A percentile compares a stretch with the other conserved stretches of the same genome.
Conservation (phyloP, 1,140 invertebrate species). For the Mizuhopecten yessoensis region DNA sequence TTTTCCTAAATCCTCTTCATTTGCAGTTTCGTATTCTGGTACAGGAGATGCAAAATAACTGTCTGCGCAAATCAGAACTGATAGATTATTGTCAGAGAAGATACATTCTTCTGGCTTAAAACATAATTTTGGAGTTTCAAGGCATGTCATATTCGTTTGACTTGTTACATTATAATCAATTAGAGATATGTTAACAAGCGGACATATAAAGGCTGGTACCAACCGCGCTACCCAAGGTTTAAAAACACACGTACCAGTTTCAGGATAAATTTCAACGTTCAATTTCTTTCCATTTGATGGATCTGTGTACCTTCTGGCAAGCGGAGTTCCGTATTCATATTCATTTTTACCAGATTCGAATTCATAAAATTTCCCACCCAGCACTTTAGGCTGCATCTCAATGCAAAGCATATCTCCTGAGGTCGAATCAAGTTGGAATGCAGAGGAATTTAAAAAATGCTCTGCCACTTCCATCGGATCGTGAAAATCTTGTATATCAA, state of each 20-base stretch:
- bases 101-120: neutral
- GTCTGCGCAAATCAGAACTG: neutral
- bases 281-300: neutral
- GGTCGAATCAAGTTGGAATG: neutral
- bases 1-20: neutral
- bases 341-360: neutral
- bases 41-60: neutral
- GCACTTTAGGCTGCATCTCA: neutral
- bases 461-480: neutral
- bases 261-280: neutral
- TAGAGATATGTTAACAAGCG: neutral
- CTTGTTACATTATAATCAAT: neutral
- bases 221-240: neutral
- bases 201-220: neutral
- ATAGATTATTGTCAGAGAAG: neutral
- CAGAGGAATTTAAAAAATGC: neutral
- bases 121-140: neutral
- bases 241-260: neutral
- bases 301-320: neutral
- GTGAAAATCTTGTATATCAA: neutral
- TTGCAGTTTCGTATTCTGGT: neutral
- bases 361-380: neutral
- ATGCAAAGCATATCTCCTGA: neutral
- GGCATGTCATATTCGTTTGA: neutral
- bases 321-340: neutral